A percentile compares a stretch with the other conserved stretches of the same genome.
These are phyloP conservation scores for Pteromalus puparum DNA, from an alignment of 1,140 invertebrate species.

Conservation along the genomic window DNA sequence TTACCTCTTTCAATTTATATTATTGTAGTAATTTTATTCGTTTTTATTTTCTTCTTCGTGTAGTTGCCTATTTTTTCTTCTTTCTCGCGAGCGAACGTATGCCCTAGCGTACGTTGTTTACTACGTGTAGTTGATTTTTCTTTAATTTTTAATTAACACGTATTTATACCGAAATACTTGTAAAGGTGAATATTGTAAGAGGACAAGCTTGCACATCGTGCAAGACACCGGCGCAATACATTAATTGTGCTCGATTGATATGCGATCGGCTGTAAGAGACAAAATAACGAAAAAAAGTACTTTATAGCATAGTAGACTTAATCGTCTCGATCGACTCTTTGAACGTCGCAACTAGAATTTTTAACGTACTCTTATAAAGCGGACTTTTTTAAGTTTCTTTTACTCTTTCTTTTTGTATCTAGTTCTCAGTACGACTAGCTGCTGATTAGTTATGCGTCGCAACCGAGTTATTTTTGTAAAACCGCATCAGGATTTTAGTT, in stretches of 20 bases:
- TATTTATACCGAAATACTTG: conserved; percentile 33
- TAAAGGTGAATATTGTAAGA: conserved; percentile 36
- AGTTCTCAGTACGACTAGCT: neutral
- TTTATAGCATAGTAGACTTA: conserved; percentile 27
- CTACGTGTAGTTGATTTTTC: conserved; percentile 4
- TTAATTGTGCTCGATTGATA: conserved; percentile 13
- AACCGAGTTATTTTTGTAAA: neutral
- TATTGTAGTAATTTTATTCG: conserved; percentile 22
- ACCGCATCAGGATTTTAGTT: neutral
- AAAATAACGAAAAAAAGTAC: conserved; percentile 22
- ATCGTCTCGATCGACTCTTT: conserved; percentile 33
- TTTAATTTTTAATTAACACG: conserved; percentile 29
- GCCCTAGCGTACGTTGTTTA: neutral
- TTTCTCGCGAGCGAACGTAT: neutral
- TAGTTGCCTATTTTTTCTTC: neutral
- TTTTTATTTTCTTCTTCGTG: conserved; percentile 13
- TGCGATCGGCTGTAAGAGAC: conserved; percentile 9
- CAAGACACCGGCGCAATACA: neutral
- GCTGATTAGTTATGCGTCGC: too few species aligned
- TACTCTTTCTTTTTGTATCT: neutral
- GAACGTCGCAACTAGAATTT: conserved; percentile 2
- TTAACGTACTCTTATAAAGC: neutral
- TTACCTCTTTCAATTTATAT: neutral
- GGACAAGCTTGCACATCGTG: neutral
- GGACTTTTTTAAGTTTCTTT: neutral